Conservation (phyloP, 1,140 invertebrate genomes). For the Drosophila ficusphila region DNA sequence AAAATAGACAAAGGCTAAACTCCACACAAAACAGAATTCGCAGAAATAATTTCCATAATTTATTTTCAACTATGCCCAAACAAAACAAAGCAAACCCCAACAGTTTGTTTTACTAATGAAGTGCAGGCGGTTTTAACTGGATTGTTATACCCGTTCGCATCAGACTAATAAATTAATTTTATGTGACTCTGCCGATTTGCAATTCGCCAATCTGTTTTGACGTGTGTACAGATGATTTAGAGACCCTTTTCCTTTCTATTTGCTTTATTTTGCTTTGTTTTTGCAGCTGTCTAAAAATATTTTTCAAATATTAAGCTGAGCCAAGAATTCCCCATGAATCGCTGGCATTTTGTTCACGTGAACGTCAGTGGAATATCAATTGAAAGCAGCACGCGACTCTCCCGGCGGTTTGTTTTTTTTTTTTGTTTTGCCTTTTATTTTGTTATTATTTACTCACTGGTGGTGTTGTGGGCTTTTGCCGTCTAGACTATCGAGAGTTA, state of each 20-base stretch:
- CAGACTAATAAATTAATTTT: constrained; percentile 33
- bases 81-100: constrained; percentile 54
- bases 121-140: constrained; percentile 72
- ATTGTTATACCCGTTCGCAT: constrained; percentile 26
- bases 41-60: constrained; percentile 62
- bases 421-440: constrained; percentile 14
- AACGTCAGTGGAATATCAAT: constrained; percentile 33
- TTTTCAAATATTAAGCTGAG: constrained; percentile 24
- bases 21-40: constrained; percentile 49
- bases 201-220: constrained; percentile 39
- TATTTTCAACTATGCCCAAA: constrained; percentile 54
- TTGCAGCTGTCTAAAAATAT: constrained; percentile 23
- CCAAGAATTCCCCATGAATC: constrained; percentile 48
- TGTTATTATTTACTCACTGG: constrained; percentile 28
- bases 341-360: constrained; percentile 43
- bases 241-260: constrained; percentile 17
- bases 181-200: constrained; percentile 34
- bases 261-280: background rate
- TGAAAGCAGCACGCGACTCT: constrained; percentile 66
- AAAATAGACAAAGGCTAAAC: constrained; percentile 40
- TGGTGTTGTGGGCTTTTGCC: constrained; percentile 12
- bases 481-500: constrained; percentile 33
- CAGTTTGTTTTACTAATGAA: constrained; percentile 77
- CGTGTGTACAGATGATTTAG: constrained; percentile 26
- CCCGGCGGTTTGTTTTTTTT: constrained; percentile 36